A percentile compares a stretch with the other conserved stretches of the same genome.
phyloP scores from a whole-genome alignment of 2,888 invertebrate genomes.

The Patella ulyssiponensis region DNA sequence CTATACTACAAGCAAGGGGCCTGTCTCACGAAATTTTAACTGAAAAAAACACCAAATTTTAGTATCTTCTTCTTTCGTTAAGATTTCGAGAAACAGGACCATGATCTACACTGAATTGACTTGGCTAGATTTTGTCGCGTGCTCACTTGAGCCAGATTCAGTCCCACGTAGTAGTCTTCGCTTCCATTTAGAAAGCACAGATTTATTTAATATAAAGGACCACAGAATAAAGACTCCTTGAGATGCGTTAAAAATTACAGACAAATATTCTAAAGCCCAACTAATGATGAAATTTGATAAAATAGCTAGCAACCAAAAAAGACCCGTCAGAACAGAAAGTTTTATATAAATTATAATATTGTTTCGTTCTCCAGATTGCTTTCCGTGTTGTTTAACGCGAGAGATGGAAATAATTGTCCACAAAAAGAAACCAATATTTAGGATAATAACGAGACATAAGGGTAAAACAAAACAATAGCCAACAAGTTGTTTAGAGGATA shows the following conservation, averaged over 20 bases:
- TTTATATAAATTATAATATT: constrained; percentile 44
- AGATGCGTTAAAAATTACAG: constrained; percentile 41
- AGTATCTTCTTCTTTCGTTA: too few relatives aligned
- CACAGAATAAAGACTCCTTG: constrained; percentile 52
- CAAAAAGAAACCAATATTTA: constrained; percentile 45
- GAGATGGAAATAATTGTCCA: constrained; percentile 41
- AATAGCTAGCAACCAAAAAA: constrained; percentile 49
- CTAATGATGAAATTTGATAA: constrained; percentile 37
- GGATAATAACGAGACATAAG: constrained; percentile 36
- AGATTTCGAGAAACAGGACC: too few relatives aligned
- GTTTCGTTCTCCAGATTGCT: constrained; percentile 26
- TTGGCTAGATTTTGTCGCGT: too few relatives aligned
- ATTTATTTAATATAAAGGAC: constrained; percentile 44
- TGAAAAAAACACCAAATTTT: too few relatives aligned
- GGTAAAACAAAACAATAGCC: constrained; percentile 48
- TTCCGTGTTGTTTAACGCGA: constrained; percentile 6
- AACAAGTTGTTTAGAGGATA: constrained; percentile 27
- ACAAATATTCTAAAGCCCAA: constrained; percentile 39
- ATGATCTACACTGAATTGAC: too few relatives aligned
- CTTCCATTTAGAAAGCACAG: constrained; percentile 29
- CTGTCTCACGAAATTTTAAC: too few relatives aligned
- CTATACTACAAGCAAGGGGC: too few relatives aligned
- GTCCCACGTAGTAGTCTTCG: too few relatives aligned
- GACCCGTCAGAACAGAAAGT: constrained; percentile 47
- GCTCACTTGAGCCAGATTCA: too few relatives aligned